Percentiles rank a stretch among this genome's conserved stretches.
Conservation (phyloP, 1,140 invertebrate genomes). For the Scaptodrosophila lebanonensis region DNA sequence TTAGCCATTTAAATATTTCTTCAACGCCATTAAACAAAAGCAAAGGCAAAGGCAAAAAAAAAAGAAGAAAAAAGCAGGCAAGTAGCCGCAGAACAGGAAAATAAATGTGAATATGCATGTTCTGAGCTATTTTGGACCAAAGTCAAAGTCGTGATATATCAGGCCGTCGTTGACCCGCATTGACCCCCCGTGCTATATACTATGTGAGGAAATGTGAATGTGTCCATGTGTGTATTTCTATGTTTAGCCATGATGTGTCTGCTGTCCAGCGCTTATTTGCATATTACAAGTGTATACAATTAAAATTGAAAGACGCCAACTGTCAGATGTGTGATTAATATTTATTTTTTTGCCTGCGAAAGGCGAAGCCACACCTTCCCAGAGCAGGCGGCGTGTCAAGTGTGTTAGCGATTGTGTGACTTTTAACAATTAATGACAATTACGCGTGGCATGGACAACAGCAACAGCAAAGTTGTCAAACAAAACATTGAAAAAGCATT, state of each 20-base stretch:
- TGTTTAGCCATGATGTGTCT: not conserved
- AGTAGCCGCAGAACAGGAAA: slow-evolving; percentile 11
- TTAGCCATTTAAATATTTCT: slow-evolving; percentile 31
- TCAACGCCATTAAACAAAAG: too few species aligned
- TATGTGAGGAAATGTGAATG: too few species aligned
- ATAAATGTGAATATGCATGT: slow-evolving; percentile 53
- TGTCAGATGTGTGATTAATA: slow-evolving; percentile 51
- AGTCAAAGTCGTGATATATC: slow-evolving; percentile 56
- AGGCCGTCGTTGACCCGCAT: slow-evolving; percentile 18
- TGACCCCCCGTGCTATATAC: too few species aligned
- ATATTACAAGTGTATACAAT: slow-evolving; percentile 68
- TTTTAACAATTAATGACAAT: slow-evolving; percentile 59
- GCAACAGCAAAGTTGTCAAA: slow-evolving; percentile 17
- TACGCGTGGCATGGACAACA: slow-evolving; percentile 28
- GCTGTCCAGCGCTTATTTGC: slow-evolving; percentile 51
- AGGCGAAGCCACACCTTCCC: not conserved
- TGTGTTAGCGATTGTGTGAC: not conserved
- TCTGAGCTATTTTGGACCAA: slow-evolving; percentile 35
- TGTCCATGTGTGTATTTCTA: slow-evolving; percentile 18
- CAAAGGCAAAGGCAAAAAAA: too few species aligned
- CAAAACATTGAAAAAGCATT: slow-evolving; percentile 57
- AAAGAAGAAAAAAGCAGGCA: too few species aligned
- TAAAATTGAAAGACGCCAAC: slow-evolving; percentile 37
- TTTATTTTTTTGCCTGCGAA: slow-evolving; percentile 11
- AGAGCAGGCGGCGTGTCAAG: not conserved